phyloP scores from a whole-genome alignment of 2,797 vertebrate species.

The Melanotaenia trifasciata region DNA sequence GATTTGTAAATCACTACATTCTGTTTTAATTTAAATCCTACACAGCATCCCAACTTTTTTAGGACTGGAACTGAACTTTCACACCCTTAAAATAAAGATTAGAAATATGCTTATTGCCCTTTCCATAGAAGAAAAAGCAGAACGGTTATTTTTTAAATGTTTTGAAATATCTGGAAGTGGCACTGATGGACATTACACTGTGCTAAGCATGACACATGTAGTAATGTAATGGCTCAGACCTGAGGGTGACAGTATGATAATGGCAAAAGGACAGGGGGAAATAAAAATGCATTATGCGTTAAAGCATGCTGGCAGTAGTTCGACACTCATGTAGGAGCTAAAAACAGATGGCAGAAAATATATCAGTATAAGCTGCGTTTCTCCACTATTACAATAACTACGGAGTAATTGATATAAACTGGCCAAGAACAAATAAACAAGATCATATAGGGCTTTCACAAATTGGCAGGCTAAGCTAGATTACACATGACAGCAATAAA shows the following conservation, averaged over 20 bases:
- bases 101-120: not conserved
- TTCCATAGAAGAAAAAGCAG: not conserved
- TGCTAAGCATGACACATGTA: constrained; percentile 34
- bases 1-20: not conserved
- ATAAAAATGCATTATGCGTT: constrained; percentile 18
- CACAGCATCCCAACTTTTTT: not conserved
- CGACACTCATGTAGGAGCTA: not conserved
- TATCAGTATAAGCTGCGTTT: not conserved
- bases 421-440: not conserved
- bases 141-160: not conserved
- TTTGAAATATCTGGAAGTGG: constrained; percentile 10
- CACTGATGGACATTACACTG: constrained; percentile 16
- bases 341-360: not conserved
- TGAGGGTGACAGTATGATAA: constrained; percentile 29
- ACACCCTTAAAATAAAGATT: not conserved
- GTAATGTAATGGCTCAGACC: constrained; percentile 35
- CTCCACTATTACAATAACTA: not conserved
- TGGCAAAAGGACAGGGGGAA: constrained; percentile 24
- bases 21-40: not conserved
- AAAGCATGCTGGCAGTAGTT: not conserved
- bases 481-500: not conserved
- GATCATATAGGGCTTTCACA: not conserved
- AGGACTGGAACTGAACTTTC: not conserved
- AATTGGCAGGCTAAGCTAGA: not conserved
- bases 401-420: not conserved